These are phyloP conservation scores for Eulemur coronatus DNA, from an alignment of 2,797 vertebrate genomes.

Conservation along the genomic window DNA sequence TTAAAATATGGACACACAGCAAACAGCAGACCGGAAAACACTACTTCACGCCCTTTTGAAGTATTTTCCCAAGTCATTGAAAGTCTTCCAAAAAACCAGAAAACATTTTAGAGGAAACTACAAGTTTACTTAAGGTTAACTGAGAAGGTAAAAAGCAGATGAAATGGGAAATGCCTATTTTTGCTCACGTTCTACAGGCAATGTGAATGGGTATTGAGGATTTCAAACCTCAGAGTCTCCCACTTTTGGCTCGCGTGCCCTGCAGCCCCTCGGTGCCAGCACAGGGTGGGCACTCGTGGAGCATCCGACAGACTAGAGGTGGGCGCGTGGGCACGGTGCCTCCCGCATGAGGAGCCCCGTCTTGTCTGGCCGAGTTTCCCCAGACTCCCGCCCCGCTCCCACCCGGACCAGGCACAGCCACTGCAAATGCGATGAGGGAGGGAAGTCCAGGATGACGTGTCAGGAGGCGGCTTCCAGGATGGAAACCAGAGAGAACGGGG, in stretches of 20 bases:
- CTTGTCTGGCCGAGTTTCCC: background rate
- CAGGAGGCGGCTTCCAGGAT: background rate
- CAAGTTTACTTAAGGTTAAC: background rate
- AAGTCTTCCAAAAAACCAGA: background rate
- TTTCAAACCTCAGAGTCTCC: background rate
- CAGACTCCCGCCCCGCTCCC: background rate
- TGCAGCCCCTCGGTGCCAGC: background rate
- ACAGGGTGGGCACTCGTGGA: fast-evolving
- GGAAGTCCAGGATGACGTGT: background rate
- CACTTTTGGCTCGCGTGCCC: background rate
- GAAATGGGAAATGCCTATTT: background rate
- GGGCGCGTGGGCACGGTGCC: background rate
- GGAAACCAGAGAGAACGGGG: background rate
- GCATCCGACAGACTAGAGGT: fast-evolving
- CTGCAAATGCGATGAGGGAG: background rate
- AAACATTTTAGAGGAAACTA: background rate
- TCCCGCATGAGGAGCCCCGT: background rate
- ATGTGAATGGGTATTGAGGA: background rate
- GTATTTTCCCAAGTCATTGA: background rate
- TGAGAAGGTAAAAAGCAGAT: background rate
- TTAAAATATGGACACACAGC: background rate
- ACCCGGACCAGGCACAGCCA: background rate
- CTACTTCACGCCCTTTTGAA: background rate
- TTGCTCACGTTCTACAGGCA: background rate
- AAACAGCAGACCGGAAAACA: background rate